phyloP scores from a whole-genome alignment of 2,888 invertebrate species.

The Stenolophus ochropezus region DNA sequence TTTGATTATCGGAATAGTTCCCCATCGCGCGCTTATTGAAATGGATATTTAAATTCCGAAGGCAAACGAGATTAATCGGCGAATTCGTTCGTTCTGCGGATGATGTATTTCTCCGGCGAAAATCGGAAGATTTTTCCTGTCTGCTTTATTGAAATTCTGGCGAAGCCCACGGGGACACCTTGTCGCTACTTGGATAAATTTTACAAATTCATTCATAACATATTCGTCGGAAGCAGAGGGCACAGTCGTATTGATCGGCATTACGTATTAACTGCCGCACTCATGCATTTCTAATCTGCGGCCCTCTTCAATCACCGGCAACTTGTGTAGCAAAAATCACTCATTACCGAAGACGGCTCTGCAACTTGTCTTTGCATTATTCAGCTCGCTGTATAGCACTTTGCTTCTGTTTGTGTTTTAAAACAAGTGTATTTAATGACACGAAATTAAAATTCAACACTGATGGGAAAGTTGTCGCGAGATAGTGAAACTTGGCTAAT shows the following conservation, averaged over 20 bases:
- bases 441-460: slow-evolving; percentile 57
- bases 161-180: slow-evolving; percentile 4
- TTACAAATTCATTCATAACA: slow-evolving; percentile 40
- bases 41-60: slow-evolving; percentile 60
- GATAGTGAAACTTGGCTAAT: slow-evolving; percentile 52
- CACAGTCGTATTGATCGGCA: slow-evolving; percentile 8
- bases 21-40: slow-evolving; percentile 44
- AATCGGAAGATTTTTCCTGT: slow-evolving; percentile 57
- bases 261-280: slow-evolving; percentile 8
- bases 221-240: not conserved
- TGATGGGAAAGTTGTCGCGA: slow-evolving; percentile 22
- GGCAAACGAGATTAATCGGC: slow-evolving; percentile 59
- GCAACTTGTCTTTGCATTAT: slow-evolving; percentile 34
- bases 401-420: slow-evolving; percentile 52
- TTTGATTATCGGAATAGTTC: not conserved
- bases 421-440: slow-evolving; percentile 57
- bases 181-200: slow-evolving; percentile 38
- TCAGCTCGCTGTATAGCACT: slow-evolving; percentile 23
- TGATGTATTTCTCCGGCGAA: slow-evolving; percentile 57
- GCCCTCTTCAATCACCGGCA: not conserved
- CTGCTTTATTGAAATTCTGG: slow-evolving; percentile 58
- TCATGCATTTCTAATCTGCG: slow-evolving; percentile 12
- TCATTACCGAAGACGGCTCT: slow-evolving; percentile 3
- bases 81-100: slow-evolving; percentile 55
- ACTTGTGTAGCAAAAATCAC: slow-evolving; percentile 36